Percentiles rank a stretch among this genome's conserved stretches.
Evolutionary conservation across 2,888 invertebrate genomes (phyloP).

Genomic region (Apamea crenata): DNA sequence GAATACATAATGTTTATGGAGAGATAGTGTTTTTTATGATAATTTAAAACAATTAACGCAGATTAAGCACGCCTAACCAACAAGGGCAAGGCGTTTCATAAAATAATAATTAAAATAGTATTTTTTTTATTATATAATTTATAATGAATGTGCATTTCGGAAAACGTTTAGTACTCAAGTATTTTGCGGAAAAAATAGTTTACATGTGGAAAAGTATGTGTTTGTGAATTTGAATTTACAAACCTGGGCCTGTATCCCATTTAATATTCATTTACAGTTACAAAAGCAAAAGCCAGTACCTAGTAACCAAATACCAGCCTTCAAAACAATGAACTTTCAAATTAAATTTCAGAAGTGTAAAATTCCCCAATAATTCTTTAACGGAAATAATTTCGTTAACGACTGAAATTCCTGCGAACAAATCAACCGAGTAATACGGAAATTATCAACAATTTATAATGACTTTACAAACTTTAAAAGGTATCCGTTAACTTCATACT

Average conservation of each 20-base stretch:
- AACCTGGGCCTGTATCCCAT: neutral
- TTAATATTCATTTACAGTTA: neutral
- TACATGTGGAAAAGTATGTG: neutral
- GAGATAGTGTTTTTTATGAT: too few species aligned
- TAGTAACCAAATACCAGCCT: neutral
- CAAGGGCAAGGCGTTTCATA: too few species aligned
- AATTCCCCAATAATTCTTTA: conserved; percentile 15
- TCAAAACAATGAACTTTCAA: conserved; percentile 12
- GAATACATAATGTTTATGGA: too few species aligned
- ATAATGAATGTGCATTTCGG: neutral
- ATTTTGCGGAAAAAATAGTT: neutral
- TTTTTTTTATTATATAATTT: too few species aligned
- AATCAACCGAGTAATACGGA: conserved; percentile 42
- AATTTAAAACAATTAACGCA: too few species aligned
- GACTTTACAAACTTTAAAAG: conserved; percentile 55
- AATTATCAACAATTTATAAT: conserved; percentile 48
- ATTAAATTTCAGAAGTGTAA: conserved; percentile 8
- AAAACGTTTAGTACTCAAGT: neutral
- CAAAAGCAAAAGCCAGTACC: neutral
- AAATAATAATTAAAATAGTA: too few species aligned
- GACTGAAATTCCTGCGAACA: conserved; percentile 18
- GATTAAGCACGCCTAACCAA: too few species aligned
- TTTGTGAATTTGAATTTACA: neutral
- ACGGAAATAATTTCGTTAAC: conserved; percentile 25
- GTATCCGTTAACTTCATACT: conserved; percentile 33